Percentiles rank a stretch among this genome's conserved stretches.
Conservation (phyloP, 23 tunicate species). For the Clavelina lepadiformis region DNA sequence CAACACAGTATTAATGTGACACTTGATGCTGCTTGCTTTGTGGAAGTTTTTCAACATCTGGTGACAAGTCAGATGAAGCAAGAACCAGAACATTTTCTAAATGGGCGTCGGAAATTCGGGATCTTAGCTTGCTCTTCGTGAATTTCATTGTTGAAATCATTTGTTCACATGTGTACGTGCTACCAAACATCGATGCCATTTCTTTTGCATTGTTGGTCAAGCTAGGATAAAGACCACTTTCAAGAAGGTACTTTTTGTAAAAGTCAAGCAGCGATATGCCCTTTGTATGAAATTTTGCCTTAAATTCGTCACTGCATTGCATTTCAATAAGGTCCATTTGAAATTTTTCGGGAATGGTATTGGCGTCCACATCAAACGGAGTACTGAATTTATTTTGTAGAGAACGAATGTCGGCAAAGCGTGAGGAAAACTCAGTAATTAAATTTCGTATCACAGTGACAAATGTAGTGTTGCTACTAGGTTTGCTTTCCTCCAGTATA, state of each 20-base stretch:
- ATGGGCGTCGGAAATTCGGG: slow-evolving; percentile 28
- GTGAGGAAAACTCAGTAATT: slow-evolving; percentile 45
- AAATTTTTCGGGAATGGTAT: slow-evolving; percentile 32
- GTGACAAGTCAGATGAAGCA: slow-evolving; percentile 20
- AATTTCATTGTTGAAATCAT: slow-evolving; percentile 49
- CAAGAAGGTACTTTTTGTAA: slow-evolving; percentile 10
- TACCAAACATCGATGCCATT: slow-evolving; percentile 61
- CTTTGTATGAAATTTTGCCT: slow-evolving; percentile 25
- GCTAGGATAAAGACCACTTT: slow-evolving; percentile 11
- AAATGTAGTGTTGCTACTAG: slow-evolving; percentile 32
- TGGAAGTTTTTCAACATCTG: slow-evolving; percentile 26
- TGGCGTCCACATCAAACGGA: slow-evolving; percentile 56
- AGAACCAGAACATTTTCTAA: slow-evolving; percentile 17
- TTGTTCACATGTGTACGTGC: slow-evolving; percentile 47
- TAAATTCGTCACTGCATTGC: slow-evolving; percentile 45
- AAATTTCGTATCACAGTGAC: slow-evolving; percentile 52
- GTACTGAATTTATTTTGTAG: slow-evolving; percentile 47
- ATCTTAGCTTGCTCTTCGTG: slow-evolving; percentile 47
- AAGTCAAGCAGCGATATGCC: slow-evolving; percentile 31
- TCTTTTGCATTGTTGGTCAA: slow-evolving; percentile 29
- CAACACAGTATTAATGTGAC: slow-evolving; percentile 10
- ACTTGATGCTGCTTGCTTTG: slow-evolving; percentile 19
- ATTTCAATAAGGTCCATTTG: slow-evolving; percentile 61
- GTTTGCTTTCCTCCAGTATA: slow-evolving; percentile 34
- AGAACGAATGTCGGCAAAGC: slow-evolving; percentile 52